Evolutionary conservation across 2,113 vertebrate species (phyloP), one percentile per base, ranked within the genome.

Genomic region (Tringa solitaria): DNA sequence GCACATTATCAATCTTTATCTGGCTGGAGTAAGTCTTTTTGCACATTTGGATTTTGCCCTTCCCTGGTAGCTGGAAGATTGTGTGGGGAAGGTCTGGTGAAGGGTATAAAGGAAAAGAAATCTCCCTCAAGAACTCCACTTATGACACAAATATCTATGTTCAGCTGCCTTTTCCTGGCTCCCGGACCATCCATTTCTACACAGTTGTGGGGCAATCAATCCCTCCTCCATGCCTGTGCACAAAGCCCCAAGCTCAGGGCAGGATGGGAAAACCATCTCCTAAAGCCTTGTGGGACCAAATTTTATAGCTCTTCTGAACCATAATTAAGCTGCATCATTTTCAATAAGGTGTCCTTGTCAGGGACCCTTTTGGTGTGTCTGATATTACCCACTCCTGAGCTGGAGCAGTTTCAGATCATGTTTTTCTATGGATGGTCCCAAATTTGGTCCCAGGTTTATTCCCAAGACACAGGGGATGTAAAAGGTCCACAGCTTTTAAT

Each of bases 381-480:
- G 12, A 9, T 35, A 30, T 33, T 26, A 3, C 54, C 41, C 41
- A 9, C 4, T 60, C 7, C 28, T 19, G 37, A 51, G 19, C 2
- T 60, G 20, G 3, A 84, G 35, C n/a, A 51, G 33, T 37, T 72
- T 72, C 64, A 70, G 26, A 39, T 17, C 28, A 1, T 6, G 5
- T 43, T 68, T 84, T 59, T 20, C 24, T 19, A 9, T 11, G 2
- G 7, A 30, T 28, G 3, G 1, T 27, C 67, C 16, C 17, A 28
- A 13, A 53, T 76, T 61, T 46, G 17, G 7, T 48, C 75, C 41
- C 48, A 45, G 1, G 56, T 76, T 76, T 41, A 37, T 43, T 59
- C 41, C 5, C 4, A 68, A 33, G 8, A 23, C 3, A 23, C 7
- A 33, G 9, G 1, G 3, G 4, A 45, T 21, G 22, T 8, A 14